Conservation (phyloP, 2,888 invertebrate species). For the Meteorus cinctellus region DNA sequence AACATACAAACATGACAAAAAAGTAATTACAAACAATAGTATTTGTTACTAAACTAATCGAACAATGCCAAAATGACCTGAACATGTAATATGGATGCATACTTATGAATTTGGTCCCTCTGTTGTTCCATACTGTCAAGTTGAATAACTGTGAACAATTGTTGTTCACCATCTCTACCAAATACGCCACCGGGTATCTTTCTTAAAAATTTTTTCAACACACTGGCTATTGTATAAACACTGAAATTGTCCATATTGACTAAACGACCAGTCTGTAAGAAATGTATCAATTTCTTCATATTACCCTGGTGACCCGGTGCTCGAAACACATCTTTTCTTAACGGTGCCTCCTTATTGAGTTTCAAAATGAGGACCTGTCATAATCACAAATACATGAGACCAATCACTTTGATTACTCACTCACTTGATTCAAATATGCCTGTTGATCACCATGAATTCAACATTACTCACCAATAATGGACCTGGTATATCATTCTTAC, state of each 20-base stretch:
- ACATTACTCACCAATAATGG: constrained; percentile 85
- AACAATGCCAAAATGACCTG: not conserved
- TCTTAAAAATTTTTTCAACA: constrained; percentile 96
- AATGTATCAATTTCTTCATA: constrained; percentile 94
- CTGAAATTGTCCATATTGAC: constrained; percentile 96
- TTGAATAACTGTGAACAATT: constrained; percentile 91
- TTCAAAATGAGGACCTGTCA: constrained; percentile 90
- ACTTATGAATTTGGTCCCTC: constrained; percentile 94
- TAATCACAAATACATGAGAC: constrained; percentile 37
- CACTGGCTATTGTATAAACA: constrained; percentile 98
- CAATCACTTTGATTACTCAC: not conserved
- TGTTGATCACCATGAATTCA: not conserved
- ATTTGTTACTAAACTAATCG: constrained; percentile 1
- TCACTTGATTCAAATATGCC: not conserved
- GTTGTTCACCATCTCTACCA: constrained; percentile 92
- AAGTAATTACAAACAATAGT: not conserved
- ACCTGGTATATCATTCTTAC: constrained; percentile 96
- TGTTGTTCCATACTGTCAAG: constrained; percentile 88
- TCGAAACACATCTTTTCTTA: constrained; percentile 94
- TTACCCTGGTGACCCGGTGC: constrained; percentile 96
- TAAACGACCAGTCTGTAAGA: constrained; percentile 90
- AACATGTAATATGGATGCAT: constrained; percentile 62
- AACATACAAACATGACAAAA: constrained; percentile 31
- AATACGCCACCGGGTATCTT: constrained; percentile 98
- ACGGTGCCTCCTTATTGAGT: constrained; percentile 94